Evolutionary conservation across 2,113 vertebrate genomes (phyloP).

Genomic region (Scytalopus superciliaris): DNA sequence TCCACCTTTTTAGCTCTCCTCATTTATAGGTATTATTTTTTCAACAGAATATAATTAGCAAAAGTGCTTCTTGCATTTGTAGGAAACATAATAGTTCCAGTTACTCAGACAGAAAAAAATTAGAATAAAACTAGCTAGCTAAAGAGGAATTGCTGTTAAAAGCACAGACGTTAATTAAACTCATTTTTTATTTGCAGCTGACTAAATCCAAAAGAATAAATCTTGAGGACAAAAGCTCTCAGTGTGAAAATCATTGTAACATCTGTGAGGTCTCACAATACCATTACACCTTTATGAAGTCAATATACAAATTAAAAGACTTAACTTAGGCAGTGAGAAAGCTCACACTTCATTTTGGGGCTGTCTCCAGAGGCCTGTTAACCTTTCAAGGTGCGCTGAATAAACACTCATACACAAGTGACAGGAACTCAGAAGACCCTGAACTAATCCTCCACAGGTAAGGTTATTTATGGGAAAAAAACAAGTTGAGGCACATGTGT

Average conservation of each 20-base stretch:
- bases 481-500: background rate
- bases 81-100: conserved; percentile 17
- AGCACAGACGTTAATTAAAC: conserved; percentile 12
- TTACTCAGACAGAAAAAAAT: background rate
- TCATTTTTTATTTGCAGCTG: background rate
- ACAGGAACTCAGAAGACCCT: background rate
- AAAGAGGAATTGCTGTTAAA: conserved; percentile 15
- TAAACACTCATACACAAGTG: background rate
- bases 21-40: background rate
- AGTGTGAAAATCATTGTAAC: background rate
- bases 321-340: background rate
- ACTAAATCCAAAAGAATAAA: conserved; percentile 10
- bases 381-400: background rate
- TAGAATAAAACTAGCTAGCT: background rate
- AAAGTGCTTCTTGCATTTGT: background rate
- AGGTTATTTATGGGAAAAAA: background rate
- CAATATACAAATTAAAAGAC: conserved; percentile 26
- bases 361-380: background rate
- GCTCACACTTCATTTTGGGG: background rate
- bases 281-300: background rate
- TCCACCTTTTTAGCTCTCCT: background rate
- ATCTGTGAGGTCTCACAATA: background rate
- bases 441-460: background rate
- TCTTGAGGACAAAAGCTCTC: conserved; percentile 5
- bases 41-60: conserved; percentile 11